Conservation (phyloP, 2,888 invertebrate genomes). For the Synanthedon myopaeformis region DNA sequence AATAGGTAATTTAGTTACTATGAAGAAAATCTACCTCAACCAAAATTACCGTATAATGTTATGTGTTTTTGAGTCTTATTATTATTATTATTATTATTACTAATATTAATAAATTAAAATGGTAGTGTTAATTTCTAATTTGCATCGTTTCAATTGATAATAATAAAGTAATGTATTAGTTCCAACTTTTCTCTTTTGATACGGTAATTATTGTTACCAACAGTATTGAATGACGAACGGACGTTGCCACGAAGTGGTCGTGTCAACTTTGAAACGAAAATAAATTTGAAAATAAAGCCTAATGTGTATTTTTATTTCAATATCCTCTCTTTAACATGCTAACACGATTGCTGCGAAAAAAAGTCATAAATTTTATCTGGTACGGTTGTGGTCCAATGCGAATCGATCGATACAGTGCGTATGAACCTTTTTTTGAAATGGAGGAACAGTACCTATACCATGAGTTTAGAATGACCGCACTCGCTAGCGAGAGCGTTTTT, state of each 20-base stretch:
- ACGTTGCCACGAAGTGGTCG: slow-evolving; percentile 38
- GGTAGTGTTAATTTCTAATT: slow-evolving; percentile 46
- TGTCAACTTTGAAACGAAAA: slow-evolving; percentile 53
- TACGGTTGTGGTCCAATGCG: no score
- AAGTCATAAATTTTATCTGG: no score
- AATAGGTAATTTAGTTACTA: slow-evolving; percentile 31
- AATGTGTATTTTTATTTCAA: not conserved
- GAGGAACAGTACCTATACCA: no score
- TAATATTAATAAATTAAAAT: slow-evolving; percentile 12
- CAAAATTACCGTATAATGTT: slow-evolving; percentile 65
- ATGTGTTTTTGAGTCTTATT: slow-evolving; percentile 59
- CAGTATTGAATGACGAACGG: slow-evolving; percentile 52
- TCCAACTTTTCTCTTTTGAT: slow-evolving; percentile 61
- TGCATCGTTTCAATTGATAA: slow-evolving; percentile 30
- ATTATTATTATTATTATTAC: slow-evolving; percentile 65
- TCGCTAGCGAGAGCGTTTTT: no score
- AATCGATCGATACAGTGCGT: no score
- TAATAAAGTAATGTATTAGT: slow-evolving; percentile 39
- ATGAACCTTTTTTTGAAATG: no score
- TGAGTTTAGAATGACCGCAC: no score
- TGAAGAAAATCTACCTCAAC: slow-evolving; percentile 65
- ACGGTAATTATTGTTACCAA: slow-evolving; percentile 66
- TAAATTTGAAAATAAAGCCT: slow-evolving; percentile 41
- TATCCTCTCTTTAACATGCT: not conserved
- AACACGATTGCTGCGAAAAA: no score